A percentile compares a stretch with the other conserved stretches of the same genome.
Evolutionary conservation across 2,113 vertebrate genomes (phyloP).

Genomic region (Noctilio leporinus): DNA sequence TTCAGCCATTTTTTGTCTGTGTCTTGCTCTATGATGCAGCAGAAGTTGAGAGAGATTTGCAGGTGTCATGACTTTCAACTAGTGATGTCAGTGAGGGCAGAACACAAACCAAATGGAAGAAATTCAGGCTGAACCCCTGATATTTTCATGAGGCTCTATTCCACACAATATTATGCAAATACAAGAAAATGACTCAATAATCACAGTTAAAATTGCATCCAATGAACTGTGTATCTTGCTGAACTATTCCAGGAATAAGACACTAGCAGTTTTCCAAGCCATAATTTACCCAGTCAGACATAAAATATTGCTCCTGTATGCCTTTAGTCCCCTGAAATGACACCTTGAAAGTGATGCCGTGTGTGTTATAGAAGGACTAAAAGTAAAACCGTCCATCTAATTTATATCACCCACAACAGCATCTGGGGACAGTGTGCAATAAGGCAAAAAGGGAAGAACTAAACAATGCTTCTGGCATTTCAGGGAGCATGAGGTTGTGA

Average conservation of each 20-base stretch:
- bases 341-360: constrained; percentile 53
- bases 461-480: constrained; percentile 16
- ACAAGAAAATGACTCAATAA: neutral
- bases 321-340: constrained; percentile 55
- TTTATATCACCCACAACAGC: constrained; percentile 44
- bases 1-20: neutral
- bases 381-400: constrained; percentile 58
- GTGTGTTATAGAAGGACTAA: constrained; percentile 35
- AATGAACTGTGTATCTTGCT: neutral
- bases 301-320: constrained; percentile 55
- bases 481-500: neutral
- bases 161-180: constrained; percentile 21
- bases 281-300: constrained; percentile 27
- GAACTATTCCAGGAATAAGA: neutral
- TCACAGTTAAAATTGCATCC: neutral
- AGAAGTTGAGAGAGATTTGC: neutral
- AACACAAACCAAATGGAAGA: neutral
- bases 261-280: constrained; percentile 5
- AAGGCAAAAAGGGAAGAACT: constrained; percentile 38
- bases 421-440: constrained; percentile 31
- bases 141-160: neutral
- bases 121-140: neutral
- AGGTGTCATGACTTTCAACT: neutral
- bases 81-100: neutral
- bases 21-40: neutral